phyloP scores from a whole-genome alignment of 30 jellyfish, hydroid and myxozoan species.

The Hydractinia echinata region DNA sequence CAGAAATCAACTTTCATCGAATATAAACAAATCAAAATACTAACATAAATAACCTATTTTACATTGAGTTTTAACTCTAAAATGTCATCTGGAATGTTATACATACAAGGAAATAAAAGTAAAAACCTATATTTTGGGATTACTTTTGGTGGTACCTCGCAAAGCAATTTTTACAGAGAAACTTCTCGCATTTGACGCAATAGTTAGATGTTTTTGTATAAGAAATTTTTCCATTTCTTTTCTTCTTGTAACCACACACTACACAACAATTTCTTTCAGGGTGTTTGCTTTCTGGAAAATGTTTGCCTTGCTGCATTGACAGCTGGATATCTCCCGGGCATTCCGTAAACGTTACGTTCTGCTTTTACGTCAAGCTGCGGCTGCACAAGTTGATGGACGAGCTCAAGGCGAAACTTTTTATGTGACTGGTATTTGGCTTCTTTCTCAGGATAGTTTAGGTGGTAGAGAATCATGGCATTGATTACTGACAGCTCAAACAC shows the following conservation, averaged over 20 bases:
- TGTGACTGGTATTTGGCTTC: slow-evolving; percentile 18
- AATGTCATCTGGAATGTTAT: too few relatives aligned
- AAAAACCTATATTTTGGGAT: neutral
- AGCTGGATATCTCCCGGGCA: slow-evolving; percentile 10
- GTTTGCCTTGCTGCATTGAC: slow-evolving; percentile 15
- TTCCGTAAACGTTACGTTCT: neutral
- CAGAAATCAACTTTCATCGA: too few relatives aligned
- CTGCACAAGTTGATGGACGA: slow-evolving; percentile 22
- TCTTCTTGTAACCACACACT: slow-evolving; percentile 17
- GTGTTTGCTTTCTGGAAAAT: slow-evolving; percentile 21
- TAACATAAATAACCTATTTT: too few relatives aligned
- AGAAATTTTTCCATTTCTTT: neutral
- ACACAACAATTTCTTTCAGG: slow-evolving; percentile 6
- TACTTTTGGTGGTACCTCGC: neutral
- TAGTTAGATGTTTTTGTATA: slow-evolving; percentile 7
- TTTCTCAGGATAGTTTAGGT: slow-evolving; percentile 10
- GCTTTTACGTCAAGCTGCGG: slow-evolving; percentile 2
- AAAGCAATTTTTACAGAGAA: neutral
- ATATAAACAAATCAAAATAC: too few relatives aligned
- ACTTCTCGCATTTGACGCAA: slow-evolving; percentile 20
- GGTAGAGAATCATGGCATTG: slow-evolving; percentile 37
- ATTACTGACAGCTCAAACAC: slow-evolving; percentile 28
- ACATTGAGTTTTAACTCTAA: too few relatives aligned
- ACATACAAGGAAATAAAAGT: too few relatives aligned
- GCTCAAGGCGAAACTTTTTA: neutral